These are phyloP conservation scores for Hydra vulgaris DNA, from an alignment of 30 jellyfish, hydroid and myxozoan species.

Conservation along the genomic window DNA sequence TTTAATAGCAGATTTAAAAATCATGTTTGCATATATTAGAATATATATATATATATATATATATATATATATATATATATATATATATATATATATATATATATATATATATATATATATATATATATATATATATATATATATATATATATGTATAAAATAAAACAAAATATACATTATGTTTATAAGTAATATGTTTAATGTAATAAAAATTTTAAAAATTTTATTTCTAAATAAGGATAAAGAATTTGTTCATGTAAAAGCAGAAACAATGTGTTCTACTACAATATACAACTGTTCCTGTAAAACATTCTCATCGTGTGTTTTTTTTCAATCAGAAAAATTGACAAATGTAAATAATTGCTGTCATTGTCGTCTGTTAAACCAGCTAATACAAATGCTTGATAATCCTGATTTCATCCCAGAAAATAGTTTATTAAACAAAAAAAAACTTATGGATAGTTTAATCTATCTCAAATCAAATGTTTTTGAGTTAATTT, in stretches of 20 bases:
- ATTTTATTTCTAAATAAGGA: neutral
- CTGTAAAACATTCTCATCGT: neutral
- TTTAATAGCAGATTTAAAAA: no score
- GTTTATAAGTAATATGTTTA: no score
- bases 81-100: no score
- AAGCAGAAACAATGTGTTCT: neutral
- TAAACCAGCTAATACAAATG: neutral
- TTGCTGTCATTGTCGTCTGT: neutral
- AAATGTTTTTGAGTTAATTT: neutral
- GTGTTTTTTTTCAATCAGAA: neutral
- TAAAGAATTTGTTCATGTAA: neutral
- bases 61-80: no score
- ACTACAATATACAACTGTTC: neutral
- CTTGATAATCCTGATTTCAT: neutral
- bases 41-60: no score
- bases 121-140: no score
- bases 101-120: no score
- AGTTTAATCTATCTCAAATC: neutral
- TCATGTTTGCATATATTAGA: no score
- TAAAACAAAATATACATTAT: no score
- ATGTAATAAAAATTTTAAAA: no score
- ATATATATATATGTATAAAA: no score
- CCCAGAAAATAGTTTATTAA: neutral
- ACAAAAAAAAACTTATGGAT: neutral
- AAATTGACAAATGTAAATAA: neutral